Evolutionary conservation across 2,888 invertebrate genomes (phyloP), one percentile per base, ranked within the genome.

Genomic region (Ptychoptera contaminata): DNA sequence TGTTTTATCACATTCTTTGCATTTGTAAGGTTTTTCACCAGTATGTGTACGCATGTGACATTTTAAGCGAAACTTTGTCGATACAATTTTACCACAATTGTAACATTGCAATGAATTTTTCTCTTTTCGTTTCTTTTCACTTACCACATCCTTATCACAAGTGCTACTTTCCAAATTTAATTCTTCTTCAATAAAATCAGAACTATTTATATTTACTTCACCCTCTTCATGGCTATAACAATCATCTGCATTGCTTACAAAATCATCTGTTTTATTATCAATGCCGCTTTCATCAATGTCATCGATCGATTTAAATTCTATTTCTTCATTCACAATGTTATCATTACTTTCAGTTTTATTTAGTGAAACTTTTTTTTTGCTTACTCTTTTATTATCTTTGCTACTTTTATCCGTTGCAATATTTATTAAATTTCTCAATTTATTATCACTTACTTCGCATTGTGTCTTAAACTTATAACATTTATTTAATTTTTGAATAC

Each of bases 41-140:
- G 67, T 65, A 42, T 70, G 70, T 2, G 63, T 68, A 15, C 62
- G 58, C 40, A 68, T 53, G 51, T 71, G 71, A 15, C 68, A 69
- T 51, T 67, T 67, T 2, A 70, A 56, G 0, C 71, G 60, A 53
- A 67, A 70, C 45, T 70, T 64, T 12, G 70, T 69, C 23, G 70
- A 69, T 65, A 70, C 65, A 23, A 70, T 62, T 62, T 69, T 70
- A 12, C 70, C 70, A 59, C 71, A 71, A 31, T 62, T 67, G 49
- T 61, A 66, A 51, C 70, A 71, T 56, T 70, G 70, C 42, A 65
- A 63, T 29, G 43, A 2, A n/a, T 49, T 62, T 63, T 16, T 48
- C 54, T 23, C 52, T 42, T 40, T 50, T 53, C 45, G 55, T 46
- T 11, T 45, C 56, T 45, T 52, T 43, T 44, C 16, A 29, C 36